These are phyloP conservation scores for Ataeniobius toweri DNA, from an alignment of 2,797 vertebrate genomes.

Conservation along the genomic window DNA sequence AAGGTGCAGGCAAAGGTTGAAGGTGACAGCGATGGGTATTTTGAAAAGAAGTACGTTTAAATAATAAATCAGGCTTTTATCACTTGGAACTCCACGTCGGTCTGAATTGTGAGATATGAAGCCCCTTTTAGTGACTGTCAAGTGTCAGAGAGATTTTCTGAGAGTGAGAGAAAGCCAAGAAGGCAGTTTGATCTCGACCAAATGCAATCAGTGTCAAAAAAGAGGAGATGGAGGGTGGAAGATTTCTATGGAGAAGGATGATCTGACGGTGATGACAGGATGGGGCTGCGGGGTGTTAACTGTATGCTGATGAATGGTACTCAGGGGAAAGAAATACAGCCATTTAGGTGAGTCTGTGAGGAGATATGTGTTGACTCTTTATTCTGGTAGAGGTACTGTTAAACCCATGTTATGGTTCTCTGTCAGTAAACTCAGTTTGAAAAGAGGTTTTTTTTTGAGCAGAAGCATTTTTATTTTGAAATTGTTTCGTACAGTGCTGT, in stretches of 20 bases:
- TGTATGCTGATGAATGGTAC: slow-evolving; percentile 21
- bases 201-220: slow-evolving; percentile 73
- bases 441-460: neutral
- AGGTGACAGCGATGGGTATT: slow-evolving; percentile 2
- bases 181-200: slow-evolving; percentile 62
- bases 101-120: slow-evolving; percentile 50
- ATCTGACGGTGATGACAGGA: slow-evolving; percentile 37
- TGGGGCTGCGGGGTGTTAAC: slow-evolving; percentile 23
- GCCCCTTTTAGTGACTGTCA: slow-evolving; percentile 54
- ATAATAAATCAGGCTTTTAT: slow-evolving; percentile 71
- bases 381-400: neutral
- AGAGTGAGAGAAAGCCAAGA: slow-evolving; percentile 39
- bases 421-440: neutral
- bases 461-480: too few species aligned
- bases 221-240: slow-evolving; percentile 32
- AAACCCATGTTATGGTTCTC: neutral
- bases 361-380: neutral
- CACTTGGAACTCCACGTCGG: slow-evolving; percentile 38
- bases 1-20: slow-evolving; percentile 17
- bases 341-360: slow-evolving; percentile 11
- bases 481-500: too few species aligned
- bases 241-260: slow-evolving; percentile 29
- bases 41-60: slow-evolving; percentile 36
- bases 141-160: slow-evolving; percentile 55
- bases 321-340: slow-evolving; percentile 15